phyloP scores from a whole-genome alignment of 2,888 invertebrate genomes.

The Schizotus pectinicornis region DNA sequence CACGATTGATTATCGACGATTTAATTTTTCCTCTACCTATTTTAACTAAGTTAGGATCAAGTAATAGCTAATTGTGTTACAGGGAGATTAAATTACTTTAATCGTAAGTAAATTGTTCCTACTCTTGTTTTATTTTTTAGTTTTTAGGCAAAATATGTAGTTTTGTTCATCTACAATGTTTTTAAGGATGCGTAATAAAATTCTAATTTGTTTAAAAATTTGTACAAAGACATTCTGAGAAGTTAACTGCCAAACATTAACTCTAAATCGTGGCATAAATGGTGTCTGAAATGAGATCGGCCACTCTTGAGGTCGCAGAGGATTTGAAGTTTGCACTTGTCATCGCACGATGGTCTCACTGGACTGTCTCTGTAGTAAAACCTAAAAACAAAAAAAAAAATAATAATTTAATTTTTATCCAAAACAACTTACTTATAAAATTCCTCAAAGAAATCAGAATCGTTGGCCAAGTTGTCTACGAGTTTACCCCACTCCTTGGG shows the following conservation, averaged over 20 bases:
- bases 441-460: constrained; percentile 81
- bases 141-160: no score
- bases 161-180: no score
- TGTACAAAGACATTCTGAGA: no score
- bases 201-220: no score
- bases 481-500: constrained; percentile 92
- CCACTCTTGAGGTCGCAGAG: constrained; percentile 87
- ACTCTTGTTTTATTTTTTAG: no score
- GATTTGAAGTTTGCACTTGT: constrained; percentile 82
- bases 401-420: neutral
- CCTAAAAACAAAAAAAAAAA: constrained; percentile 59
- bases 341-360: constrained; percentile 72
- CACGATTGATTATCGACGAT: constrained; percentile 48
- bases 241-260: constrained; percentile 30
- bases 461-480: constrained; percentile 82
- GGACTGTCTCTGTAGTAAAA: constrained; percentile 90
- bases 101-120: no score
- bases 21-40: constrained; percentile 33
- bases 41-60: no score
- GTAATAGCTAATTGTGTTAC: neutral
- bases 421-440: constrained; percentile 78
- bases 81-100: neutral
- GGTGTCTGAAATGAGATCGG: constrained; percentile 81
- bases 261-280: constrained; percentile 80
- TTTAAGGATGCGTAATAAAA: no score